A percentile compares a stretch with the other conserved stretches of the same genome.
phyloP scores from a whole-genome alignment of 2,113 vertebrate genomes.

The Rissa tridactyla region DNA sequence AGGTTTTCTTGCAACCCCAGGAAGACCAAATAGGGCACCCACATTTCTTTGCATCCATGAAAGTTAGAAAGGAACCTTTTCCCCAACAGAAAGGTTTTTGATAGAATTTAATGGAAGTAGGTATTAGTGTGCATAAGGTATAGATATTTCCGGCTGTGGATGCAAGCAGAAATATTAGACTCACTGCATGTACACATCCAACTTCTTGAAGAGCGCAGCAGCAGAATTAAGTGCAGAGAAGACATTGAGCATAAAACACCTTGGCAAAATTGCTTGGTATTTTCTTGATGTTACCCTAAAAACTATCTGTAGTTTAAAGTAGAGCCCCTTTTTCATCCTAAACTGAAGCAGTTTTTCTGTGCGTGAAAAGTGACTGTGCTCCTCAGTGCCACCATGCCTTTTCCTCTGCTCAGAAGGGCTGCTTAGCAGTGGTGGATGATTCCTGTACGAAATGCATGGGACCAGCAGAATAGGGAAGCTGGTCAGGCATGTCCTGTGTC shows the following conservation, averaged over 20 bases:
- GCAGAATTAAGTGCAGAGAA: background rate
- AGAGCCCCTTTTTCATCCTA: background rate
- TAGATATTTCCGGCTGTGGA: background rate
- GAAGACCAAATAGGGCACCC: background rate
- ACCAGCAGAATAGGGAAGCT: background rate
- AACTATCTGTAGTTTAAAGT: background rate
- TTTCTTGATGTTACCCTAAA: background rate
- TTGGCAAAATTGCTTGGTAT: background rate
- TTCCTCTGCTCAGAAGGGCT: background rate
- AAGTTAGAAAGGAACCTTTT: background rate
- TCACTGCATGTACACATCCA: background rate
- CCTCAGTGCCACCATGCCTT: background rate
- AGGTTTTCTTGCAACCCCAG: background rate
- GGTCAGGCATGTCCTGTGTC: fast-evolving
- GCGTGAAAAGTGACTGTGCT: background rate
- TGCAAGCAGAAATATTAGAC: background rate
- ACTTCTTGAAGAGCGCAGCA: background rate
- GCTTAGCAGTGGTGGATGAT: background rate
- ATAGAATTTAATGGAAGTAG: background rate
- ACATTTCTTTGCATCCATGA: background rate
- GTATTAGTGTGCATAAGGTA: background rate
- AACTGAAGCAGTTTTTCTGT: background rate
- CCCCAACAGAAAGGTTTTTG: background rate
- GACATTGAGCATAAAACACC: background rate
- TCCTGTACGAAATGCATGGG: fast-evolving